Conservation (phyloP, 2,888 invertebrate genomes). For the Coronaproctus castanopsis region DNA sequence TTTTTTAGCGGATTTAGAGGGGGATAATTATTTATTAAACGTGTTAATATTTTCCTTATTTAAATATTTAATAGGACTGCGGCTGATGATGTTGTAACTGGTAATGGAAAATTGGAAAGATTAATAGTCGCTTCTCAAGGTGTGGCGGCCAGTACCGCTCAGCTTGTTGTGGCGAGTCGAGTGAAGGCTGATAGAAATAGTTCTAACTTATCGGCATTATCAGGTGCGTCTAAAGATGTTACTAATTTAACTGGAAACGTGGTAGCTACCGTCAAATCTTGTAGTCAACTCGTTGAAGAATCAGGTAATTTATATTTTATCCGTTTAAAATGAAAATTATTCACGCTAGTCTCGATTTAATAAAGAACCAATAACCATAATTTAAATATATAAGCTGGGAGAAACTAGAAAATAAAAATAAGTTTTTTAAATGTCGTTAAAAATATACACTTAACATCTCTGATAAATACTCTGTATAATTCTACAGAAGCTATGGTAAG, state of each 20-base stretch:
- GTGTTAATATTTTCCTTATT: background rate
- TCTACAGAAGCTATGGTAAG: no score
- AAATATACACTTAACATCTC: no score
- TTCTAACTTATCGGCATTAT: conserved; percentile 53
- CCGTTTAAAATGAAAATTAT: background rate
- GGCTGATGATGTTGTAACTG: conserved; percentile 75
- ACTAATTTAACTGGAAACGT: conserved; percentile 79
- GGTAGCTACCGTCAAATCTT: conserved; percentile 82
- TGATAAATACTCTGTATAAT: no score
- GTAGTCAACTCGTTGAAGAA: conserved; percentile 66
- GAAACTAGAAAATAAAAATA: background rate
- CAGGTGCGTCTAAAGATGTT: conserved; percentile 68
- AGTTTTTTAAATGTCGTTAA: no score
- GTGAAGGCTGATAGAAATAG: conserved; percentile 83
- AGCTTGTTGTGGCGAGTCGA: conserved; percentile 86
- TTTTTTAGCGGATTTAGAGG: no score
- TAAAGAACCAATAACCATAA: background rate
- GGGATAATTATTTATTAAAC: no score
- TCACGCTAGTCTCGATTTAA: background rate
- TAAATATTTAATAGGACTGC: conserved; percentile 40
- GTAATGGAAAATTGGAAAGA: conserved; percentile 70
- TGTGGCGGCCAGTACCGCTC: conserved; percentile 88
- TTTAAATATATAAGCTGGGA: conserved; percentile 1
- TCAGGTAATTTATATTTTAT: conserved; percentile 32
- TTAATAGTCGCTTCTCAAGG: conserved; percentile 92